Percentiles rank a stretch among this genome's conserved stretches.
Evolutionary conservation across 2,113 vertebrate species (phyloP).

Genomic region (Saguinus midas): DNA sequence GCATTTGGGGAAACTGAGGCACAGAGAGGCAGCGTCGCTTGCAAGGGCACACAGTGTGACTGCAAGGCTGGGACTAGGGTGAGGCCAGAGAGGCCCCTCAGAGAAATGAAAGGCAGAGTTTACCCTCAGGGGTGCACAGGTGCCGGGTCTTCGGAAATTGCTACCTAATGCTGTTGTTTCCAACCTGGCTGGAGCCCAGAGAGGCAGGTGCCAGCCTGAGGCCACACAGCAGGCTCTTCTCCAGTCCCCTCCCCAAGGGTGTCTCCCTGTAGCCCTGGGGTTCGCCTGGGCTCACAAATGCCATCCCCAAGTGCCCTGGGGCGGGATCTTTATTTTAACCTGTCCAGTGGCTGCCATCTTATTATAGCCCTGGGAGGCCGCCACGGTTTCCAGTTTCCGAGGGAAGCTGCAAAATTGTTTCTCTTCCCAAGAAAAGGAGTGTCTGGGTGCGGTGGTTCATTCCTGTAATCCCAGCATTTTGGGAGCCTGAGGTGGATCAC

Average conservation of each 20-base stretch:
- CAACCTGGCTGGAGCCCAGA: background rate
- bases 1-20: background rate
- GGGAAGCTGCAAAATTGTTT: background rate
- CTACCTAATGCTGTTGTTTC: rapidly evolving
- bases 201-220: background rate
- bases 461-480: no score
- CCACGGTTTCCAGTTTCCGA: conserved; percentile 8
- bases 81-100: no score
- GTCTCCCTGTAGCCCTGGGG: background rate
- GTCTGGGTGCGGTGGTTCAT: background rate
- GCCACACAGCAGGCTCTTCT: background rate
- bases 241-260: background rate
- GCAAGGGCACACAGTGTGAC: background rate
- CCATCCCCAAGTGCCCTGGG: background rate
- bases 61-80: background rate
- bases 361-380: conserved; percentile 22
- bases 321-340: conserved; percentile 57
- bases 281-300: background rate
- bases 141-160: background rate
- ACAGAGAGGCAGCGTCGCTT: rapidly evolving
- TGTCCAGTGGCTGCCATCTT: background rate
- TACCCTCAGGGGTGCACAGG: background rate
- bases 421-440: background rate
- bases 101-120: background rate
- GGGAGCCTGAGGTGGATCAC: no score